A percentile compares a stretch with the other conserved stretches of the same genome.
These are phyloP conservation scores for Picus viridis DNA, from an alignment of 2,797 vertebrate genomes.

Conservation along the genomic window DNA sequence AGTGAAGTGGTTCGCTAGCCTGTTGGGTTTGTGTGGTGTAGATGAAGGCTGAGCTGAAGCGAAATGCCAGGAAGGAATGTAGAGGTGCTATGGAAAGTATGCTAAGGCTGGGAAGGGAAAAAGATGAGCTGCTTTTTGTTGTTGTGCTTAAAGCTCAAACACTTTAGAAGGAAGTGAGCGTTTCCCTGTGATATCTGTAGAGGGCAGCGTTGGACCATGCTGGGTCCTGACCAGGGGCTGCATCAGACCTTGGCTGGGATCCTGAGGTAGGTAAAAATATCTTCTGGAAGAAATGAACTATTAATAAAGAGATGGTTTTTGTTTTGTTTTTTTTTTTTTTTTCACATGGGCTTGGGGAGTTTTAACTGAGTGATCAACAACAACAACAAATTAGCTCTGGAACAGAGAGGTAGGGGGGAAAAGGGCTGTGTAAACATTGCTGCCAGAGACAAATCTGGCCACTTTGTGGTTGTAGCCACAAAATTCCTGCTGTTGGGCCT, in stretches of 20 bases:
- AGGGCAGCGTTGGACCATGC: constrained; percentile 43
- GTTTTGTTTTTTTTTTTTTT: not conserved
- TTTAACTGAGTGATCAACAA: not conserved
- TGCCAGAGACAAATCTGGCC: not conserved
- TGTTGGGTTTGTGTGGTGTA: not conserved
- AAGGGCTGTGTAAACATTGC: not conserved
- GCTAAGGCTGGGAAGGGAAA: not conserved
- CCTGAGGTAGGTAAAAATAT: not conserved
- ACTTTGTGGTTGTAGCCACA: not conserved
- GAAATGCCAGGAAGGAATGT: not conserved
- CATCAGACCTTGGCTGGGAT: not conserved
- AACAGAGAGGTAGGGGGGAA: not conserved
- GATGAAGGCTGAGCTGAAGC: not conserved
- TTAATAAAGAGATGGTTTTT: not conserved
- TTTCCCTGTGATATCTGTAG: constrained; percentile 21
- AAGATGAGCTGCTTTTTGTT: not conserved
- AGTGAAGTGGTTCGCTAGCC: not conserved
- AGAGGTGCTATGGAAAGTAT: not conserved
- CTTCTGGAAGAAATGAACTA: not conserved
- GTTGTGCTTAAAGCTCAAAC: not conserved
- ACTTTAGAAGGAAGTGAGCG: no score
- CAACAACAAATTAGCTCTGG: not conserved
- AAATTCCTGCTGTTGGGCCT: not conserved
- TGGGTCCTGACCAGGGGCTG: not conserved
- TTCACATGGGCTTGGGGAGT: not conserved